These are phyloP conservation scores for Caenorhabditis latens DNA, from an alignment of 1,140 invertebrate species.

Conservation along the genomic window DNA sequence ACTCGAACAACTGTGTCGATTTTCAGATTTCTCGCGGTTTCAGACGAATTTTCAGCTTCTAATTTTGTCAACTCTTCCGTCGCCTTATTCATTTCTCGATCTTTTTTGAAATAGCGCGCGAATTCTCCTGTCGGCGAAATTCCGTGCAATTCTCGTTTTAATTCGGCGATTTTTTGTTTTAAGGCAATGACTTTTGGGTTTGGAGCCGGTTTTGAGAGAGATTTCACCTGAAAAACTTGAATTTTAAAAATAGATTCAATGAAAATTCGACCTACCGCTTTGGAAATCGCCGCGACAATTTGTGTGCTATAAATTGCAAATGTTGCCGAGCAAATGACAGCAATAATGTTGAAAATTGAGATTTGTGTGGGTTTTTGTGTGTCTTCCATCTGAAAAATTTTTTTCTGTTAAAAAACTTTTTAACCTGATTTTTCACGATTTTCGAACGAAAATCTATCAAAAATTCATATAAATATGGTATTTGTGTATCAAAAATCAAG, in stretches of 20 bases:
- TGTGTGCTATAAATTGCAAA: constrained; percentile 13
- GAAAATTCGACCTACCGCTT: background rate
- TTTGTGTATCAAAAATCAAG: too few species aligned
- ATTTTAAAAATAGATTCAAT: background rate
- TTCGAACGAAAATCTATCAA: background rate
- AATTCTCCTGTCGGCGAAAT: constrained; percentile 30
- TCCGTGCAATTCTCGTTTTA: constrained; percentile 25
- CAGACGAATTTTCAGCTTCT: background rate
- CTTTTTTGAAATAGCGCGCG: constrained; percentile 31
- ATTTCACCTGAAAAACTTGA: background rate
- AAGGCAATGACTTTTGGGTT: background rate
- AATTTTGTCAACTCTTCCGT: background rate
- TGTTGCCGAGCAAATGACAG: constrained; percentile 25
- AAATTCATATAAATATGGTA: too few species aligned
- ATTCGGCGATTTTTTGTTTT: constrained; percentile 3
- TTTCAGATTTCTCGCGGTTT: constrained; percentile 29
- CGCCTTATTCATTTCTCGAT: constrained; percentile 9
- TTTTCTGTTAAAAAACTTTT: background rate
- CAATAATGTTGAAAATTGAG: constrained; percentile 28
- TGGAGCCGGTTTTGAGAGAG: background rate
- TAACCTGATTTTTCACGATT: background rate
- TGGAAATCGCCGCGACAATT: background rate
- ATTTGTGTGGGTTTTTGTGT: constrained; percentile 3
- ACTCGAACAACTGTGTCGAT: constrained; percentile 19
- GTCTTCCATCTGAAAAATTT: constrained; percentile 35